phyloP scores from a whole-genome alignment of 2,113 vertebrate species.

The Sinocyclocheilus grahami region DNA sequence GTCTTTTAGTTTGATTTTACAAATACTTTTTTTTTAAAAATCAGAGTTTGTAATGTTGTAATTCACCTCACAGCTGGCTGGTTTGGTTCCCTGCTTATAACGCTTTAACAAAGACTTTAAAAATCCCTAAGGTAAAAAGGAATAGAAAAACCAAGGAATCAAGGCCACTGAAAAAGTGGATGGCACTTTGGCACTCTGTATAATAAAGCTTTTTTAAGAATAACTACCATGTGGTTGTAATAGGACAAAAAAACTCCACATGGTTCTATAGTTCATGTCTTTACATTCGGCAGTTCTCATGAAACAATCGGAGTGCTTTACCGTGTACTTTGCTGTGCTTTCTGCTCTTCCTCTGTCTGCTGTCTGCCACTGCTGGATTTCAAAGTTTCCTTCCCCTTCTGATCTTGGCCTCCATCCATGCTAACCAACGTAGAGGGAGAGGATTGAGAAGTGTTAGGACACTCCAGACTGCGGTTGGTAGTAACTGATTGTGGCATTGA shows the following conservation, averaged over 20 bases:
- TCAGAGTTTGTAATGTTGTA: too few species aligned
- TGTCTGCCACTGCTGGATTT: slow-evolving; percentile 38
- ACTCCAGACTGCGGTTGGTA: neutral
- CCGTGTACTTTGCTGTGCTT: slow-evolving; percentile 28
- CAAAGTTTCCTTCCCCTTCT: slow-evolving; percentile 44
- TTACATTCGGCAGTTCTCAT: neutral
- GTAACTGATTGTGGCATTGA: neutral
- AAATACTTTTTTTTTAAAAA: too few species aligned
- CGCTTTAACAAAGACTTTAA: too few species aligned
- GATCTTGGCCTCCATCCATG: slow-evolving; percentile 27
- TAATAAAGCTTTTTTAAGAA: neutral
- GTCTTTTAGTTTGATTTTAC: too few species aligned
- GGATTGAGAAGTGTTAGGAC: neutral
- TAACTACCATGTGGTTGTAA: neutral
- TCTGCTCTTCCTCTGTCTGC: slow-evolving; percentile 48
- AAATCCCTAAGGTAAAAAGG: too few species aligned
- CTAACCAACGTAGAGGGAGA: slow-evolving; percentile 21
- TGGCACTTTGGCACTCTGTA: too few species aligned
- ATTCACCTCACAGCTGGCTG: too few species aligned
- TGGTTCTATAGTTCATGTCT: neutral
- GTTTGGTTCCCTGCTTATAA: too few species aligned
- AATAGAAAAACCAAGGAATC: too few species aligned
- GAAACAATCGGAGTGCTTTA: slow-evolving; percentile 26
- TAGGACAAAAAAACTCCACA: neutral
- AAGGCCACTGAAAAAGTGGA: too few species aligned